These are phyloP conservation scores for Crocallis elinguaria DNA, from an alignment of 2,888 invertebrate species.

Conservation along the genomic window DNA sequence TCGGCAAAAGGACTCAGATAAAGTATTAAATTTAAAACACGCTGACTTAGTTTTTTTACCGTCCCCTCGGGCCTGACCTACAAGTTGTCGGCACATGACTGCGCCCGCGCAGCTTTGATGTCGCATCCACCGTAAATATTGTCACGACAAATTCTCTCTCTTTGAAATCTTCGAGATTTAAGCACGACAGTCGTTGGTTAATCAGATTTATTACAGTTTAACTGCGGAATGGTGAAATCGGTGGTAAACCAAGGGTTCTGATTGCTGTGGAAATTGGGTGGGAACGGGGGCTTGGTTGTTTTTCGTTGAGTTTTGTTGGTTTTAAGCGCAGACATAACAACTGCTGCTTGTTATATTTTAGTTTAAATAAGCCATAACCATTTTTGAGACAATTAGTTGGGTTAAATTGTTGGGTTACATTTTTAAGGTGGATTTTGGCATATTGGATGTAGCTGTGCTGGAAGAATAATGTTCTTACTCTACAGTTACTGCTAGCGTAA, in stretches of 20 bases:
- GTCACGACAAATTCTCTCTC: slow-evolving; percentile 80
- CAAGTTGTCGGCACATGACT: slow-evolving; percentile 59
- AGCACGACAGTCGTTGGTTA: slow-evolving; percentile 57
- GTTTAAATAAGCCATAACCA: too few relatives aligned
- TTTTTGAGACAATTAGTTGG: too few relatives aligned
- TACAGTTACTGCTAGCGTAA: too few relatives aligned
- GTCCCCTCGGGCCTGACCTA: slow-evolving; percentile 73
- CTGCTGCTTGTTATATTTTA: too few relatives aligned
- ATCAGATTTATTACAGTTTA: slow-evolving; percentile 71
- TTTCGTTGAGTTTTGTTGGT: too few relatives aligned
- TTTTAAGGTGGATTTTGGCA: too few relatives aligned
- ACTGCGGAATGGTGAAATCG: slow-evolving; percentile 44
- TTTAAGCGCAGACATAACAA: too few relatives aligned
- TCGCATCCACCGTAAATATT: slow-evolving; percentile 71
- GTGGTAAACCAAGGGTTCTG: slow-evolving; percentile 16
- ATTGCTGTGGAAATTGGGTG: slow-evolving; percentile 16
- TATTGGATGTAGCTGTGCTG: too few relatives aligned
- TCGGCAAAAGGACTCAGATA: slow-evolving; percentile 53
- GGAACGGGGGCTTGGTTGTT: too few relatives aligned
- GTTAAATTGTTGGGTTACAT: too few relatives aligned
- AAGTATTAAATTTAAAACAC: slow-evolving; percentile 79
- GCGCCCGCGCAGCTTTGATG: slow-evolving; percentile 58
- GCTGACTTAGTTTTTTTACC: slow-evolving; percentile 65
- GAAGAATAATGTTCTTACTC: too few relatives aligned
- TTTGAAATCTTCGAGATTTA: slow-evolving; percentile 72